Evolutionary conservation across 2,888 invertebrate species (phyloP).

Genomic region (Epistrophe eligans): DNA sequence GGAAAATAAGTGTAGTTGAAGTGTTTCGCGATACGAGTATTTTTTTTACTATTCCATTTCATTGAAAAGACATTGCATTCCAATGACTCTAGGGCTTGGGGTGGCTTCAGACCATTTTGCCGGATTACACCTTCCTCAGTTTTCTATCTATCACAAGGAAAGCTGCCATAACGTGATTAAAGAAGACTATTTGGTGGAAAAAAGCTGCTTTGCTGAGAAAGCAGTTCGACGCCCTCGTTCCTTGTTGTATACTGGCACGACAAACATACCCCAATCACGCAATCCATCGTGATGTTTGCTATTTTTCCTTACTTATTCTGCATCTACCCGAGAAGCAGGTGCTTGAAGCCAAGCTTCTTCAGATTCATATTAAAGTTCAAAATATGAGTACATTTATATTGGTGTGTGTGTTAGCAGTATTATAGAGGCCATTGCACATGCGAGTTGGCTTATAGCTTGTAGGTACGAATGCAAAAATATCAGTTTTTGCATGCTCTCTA

Average conservation of each 20-base stretch:
- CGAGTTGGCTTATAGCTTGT: constrained; percentile 42
- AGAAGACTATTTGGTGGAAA: constrained; percentile 6
- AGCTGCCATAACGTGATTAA: constrained; percentile 65
- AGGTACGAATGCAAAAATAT: constrained; percentile 33
- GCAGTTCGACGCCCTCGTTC: constrained; percentile 69
- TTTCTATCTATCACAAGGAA: constrained; percentile 34
- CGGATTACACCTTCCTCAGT: constrained; percentile 50
- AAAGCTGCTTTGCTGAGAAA: constrained; percentile 61
- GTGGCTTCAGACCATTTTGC: constrained; percentile 36
- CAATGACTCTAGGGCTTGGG: constrained; percentile 6
- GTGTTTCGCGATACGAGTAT: constrained; percentile 9
- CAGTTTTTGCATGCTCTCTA: constrained; percentile 54
- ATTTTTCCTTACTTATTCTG: background rate
- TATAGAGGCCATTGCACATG: constrained; percentile 73
- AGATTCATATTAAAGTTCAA: constrained; percentile 55
- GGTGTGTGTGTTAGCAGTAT: constrained; percentile 34
- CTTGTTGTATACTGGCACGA: constrained; percentile 41
- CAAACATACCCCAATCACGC: constrained; percentile 30
- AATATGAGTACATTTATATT: constrained; percentile 4
- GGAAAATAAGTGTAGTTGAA: constrained; percentile 32
- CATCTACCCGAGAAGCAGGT: constrained; percentile 4
- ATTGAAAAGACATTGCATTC: constrained; percentile 36
- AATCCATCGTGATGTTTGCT: constrained; percentile 11
- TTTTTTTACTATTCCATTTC: constrained; percentile 28
- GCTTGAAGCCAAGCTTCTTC: constrained; percentile 30